A percentile compares a stretch with the other conserved stretches of the same genome.
These are phyloP conservation scores for Heliconius himera DNA, from an alignment of 1,140 invertebrate species.

Conservation along the genomic window DNA sequence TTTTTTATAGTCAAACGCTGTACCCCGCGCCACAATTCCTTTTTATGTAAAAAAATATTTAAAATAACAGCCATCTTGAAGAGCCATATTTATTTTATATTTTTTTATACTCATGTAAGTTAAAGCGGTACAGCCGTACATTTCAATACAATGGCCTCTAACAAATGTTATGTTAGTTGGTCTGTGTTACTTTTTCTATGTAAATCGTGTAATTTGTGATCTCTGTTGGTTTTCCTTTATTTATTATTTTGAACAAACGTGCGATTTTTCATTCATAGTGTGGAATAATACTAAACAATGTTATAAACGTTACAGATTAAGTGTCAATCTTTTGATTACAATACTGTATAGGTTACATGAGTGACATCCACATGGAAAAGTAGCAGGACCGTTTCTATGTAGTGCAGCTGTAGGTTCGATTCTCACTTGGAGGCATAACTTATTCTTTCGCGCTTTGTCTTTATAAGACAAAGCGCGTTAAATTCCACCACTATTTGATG, in stretches of 20 bases:
- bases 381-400: too few species aligned
- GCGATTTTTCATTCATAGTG: neutral
- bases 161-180: slow-evolving; percentile 67
- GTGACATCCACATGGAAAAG: too few species aligned
- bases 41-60: neutral
- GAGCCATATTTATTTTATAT: neutral
- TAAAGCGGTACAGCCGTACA: neutral
- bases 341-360: too few species aligned
- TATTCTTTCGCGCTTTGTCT: neutral
- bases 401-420: neutral
- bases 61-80: neutral
- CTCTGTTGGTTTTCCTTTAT: slow-evolving; percentile 32
- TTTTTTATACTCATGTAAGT: neutral
- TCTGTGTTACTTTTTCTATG: slow-evolving; percentile 67
- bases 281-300: too few species aligned
- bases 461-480: neutral
- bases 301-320: too few species aligned
- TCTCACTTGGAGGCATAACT: neutral
- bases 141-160: slow-evolving; percentile 59
- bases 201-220: slow-evolving; percentile 69
- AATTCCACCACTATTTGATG: too few species aligned
- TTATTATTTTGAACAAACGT: slow-evolving; percentile 16
- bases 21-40: neutral
- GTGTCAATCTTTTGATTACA: too few species aligned
- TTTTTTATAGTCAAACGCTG: neutral